A percentile compares a stretch with the other conserved stretches of the same genome.
phyloP scores from a whole-genome alignment of 2,113 vertebrate species.

The Chascanopsetta lugubris region DNA sequence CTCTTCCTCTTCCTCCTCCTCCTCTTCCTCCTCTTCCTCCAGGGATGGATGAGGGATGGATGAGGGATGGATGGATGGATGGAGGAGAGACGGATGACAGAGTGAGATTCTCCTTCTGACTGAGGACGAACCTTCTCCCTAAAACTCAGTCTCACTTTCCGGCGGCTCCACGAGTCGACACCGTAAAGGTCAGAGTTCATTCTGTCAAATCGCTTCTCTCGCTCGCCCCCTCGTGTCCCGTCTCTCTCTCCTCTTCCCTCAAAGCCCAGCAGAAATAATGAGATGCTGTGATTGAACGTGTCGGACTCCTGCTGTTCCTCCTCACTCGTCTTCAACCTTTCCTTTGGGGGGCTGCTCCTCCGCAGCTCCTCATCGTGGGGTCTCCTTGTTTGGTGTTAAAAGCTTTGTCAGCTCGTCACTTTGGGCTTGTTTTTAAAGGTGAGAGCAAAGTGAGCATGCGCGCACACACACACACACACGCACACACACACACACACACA shows the following conservation, averaged over 20 bases:
- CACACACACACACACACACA: not conserved
- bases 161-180: constrained; percentile 51
- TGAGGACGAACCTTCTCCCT: constrained; percentile 24
- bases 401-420: not conserved
- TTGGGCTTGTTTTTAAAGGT: not conserved
- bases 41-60: not conserved
- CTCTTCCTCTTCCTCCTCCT: no score
- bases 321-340: constrained; percentile 15
- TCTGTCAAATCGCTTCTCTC: constrained; percentile 30
- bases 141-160: constrained; percentile 31
- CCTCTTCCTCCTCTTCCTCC: no score
- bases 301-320: constrained; percentile 44
- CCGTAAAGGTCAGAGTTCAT: constrained; percentile 69
- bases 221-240: constrained; percentile 1
- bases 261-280: constrained; percentile 69
- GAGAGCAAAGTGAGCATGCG: not conserved
- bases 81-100: constrained; percentile 13
- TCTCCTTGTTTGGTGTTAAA: constrained; percentile 9
- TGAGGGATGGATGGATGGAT: not conserved
- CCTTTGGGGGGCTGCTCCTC: not conserved
- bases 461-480: not conserved
- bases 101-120: not conserved
- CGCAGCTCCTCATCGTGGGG: not conserved
- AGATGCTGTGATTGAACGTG: constrained; percentile 55
- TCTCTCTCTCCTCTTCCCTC: constrained; percentile 36